A percentile compares a stretch with the other conserved stretches of the same genome.
phyloP scores from a whole-genome alignment of 2,797 vertebrate species.

The Sebastes dallii region DNA sequence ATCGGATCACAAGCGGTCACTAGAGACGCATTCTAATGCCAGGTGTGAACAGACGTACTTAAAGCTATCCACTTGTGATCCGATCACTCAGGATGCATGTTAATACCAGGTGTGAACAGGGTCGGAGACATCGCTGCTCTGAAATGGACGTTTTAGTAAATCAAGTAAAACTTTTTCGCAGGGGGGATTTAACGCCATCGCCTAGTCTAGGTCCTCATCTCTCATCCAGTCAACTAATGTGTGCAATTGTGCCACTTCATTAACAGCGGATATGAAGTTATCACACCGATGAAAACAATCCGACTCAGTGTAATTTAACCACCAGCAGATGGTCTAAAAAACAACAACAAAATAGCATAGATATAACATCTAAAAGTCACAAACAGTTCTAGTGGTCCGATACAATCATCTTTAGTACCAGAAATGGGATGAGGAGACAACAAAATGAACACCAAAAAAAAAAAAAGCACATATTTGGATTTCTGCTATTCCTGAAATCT shows the following conservation, averaged over 20 bases:
- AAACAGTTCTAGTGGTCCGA: constrained; percentile 82
- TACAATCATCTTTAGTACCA: constrained; percentile 82
- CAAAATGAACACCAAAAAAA: constrained; percentile 54
- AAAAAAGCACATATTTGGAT: constrained; percentile 80
- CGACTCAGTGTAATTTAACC: constrained; percentile 71
- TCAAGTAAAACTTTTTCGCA: constrained; percentile 34
- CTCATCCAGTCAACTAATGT: constrained; percentile 75
- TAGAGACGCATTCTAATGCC: no score
- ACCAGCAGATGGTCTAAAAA: constrained; percentile 59
- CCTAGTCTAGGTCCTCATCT: constrained; percentile 72
- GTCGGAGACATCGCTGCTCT: constrained; percentile 36
- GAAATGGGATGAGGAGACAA: constrained; percentile 72
- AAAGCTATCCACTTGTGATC: no score
- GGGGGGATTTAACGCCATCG: constrained; percentile 49
- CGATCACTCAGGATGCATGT: neutral
- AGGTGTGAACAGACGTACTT: no score
- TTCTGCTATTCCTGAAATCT: constrained; percentile 82
- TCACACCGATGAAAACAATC: constrained; percentile 73
- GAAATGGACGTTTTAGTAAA: constrained; percentile 49
- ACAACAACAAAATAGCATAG: constrained; percentile 55
- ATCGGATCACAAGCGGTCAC: no score
- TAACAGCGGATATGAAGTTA: constrained; percentile 71
- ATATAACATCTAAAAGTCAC: constrained; percentile 77
- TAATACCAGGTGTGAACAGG: neutral
- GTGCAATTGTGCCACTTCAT: constrained; percentile 80